Percentiles rank a stretch among this genome's conserved stretches.
Evolutionary conservation across 2,113 vertebrate genomes (phyloP).

Genomic region (Zootoca vivipara): DNA sequence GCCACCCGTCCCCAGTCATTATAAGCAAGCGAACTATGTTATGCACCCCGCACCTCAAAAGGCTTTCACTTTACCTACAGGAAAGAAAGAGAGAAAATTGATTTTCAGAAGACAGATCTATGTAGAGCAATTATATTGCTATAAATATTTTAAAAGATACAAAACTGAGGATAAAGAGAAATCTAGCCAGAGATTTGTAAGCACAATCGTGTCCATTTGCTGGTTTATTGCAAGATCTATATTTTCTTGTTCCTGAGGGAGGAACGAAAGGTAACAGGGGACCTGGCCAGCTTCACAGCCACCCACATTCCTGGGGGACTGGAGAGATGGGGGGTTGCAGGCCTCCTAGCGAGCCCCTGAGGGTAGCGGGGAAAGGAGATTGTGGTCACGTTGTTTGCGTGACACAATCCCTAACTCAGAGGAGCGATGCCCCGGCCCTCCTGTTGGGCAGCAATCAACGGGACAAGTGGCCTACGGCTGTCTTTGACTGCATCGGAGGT

Average conservation of each 20-base stretch:
- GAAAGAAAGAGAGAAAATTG: not conserved
- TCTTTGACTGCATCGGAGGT: too few species aligned
- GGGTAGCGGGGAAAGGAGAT: not conserved
- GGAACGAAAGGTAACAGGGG: not conserved
- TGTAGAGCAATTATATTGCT: too few species aligned
- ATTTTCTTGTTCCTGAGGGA: not conserved
- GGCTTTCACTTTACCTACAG: accelerated
- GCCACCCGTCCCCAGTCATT: not conserved
- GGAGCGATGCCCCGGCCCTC: too few species aligned
- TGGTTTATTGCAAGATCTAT: not conserved
- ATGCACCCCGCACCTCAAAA: not conserved
- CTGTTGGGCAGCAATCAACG: too few species aligned
- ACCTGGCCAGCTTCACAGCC: too few species aligned
- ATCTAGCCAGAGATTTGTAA: not conserved
- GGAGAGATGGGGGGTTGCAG: too few species aligned
- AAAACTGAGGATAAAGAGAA: too few species aligned
- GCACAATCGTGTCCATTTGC: not conserved
- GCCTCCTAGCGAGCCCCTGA: not conserved
- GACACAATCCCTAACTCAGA: not conserved
- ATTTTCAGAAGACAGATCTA: not conserved
- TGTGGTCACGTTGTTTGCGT: not conserved
- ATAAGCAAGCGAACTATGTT: not conserved
- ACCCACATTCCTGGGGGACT: not conserved
- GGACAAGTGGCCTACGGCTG: too few species aligned
- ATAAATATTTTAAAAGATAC: not conserved